Conservation (phyloP, 1,140 invertebrate genomes). For the Lepidurus arcticus region DNA sequence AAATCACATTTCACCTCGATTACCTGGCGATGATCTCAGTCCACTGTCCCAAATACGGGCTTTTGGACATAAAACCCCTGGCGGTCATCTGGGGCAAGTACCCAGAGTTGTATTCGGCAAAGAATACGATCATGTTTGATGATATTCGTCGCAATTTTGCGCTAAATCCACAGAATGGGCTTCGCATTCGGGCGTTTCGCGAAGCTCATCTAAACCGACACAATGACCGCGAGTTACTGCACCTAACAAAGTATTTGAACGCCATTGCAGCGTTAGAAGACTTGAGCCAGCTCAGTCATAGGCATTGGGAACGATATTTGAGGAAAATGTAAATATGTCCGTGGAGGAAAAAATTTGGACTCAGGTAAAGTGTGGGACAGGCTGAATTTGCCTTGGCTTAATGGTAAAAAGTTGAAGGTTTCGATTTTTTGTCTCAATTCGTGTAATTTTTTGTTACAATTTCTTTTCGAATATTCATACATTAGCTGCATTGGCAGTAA, state of each 20-base stretch:
- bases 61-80: constrained; percentile 87
- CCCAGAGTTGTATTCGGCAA: constrained; percentile 67
- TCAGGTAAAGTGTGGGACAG: too few species aligned
- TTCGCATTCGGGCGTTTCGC: constrained; percentile 82
- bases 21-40: constrained; percentile 91
- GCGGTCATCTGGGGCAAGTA: constrained; percentile 97
- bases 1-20: constrained; percentile 88
- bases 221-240: constrained; percentile 76
- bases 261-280: constrained; percentile 77
- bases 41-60: constrained; percentile 79
- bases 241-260: constrained; percentile 75
- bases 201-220: constrained; percentile 81
- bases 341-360: too few species aligned
- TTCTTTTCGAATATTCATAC: too few species aligned
- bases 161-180: constrained; percentile 92
- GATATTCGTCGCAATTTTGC: constrained; percentile 95
- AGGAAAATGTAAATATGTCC: not conserved
- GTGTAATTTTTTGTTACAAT: too few species aligned
- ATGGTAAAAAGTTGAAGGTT: too few species aligned
- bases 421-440: too few species aligned
- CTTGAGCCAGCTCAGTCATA: constrained; percentile 78
- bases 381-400: too few species aligned
- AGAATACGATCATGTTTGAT: constrained; percentile 98
- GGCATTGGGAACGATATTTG: constrained; percentile 78
- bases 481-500: too few species aligned